Evolutionary conservation across 2,888 invertebrate genomes (phyloP), one percentile per base, ranked within the genome.

Genomic region (Coenonympha glycerion): DNA sequence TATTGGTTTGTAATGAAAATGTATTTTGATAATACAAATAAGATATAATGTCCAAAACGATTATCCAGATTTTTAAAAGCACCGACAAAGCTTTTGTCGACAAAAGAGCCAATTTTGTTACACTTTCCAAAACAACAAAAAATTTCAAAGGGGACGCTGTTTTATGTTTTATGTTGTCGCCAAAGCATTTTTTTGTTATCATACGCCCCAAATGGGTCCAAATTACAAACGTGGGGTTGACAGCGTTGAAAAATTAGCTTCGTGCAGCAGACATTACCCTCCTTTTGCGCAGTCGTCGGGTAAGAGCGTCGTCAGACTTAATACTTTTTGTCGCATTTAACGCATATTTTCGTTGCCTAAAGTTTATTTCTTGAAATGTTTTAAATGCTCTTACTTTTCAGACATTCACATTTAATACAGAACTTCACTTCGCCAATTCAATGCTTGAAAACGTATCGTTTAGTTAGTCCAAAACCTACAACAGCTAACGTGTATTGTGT

Each of bases 161-260:
- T 37, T 46, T 34, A 39, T 21, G 22, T 22, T 44, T 40, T 28
- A 45, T 45, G 22, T 34, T 40, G 13, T 34, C 6, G 42, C 42
- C 21, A 22, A 50, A 21, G 19, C n/a, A 11, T 42, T 42, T 31
- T n/a, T 30, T 30, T 30, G 11, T 13, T 30, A 30, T 42, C 42
- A 34, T 13, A 34, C 39, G 40, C 26, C 31, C 45, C 46, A 45
- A 45, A 46, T 34, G 40, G 47, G 44, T 24, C 30, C 21, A 42
- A 45, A 47, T 44, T 44, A 48, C 42, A 22, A 34, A 36, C 47
- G 15, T 54, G 53, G 42, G 47, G 47, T 21, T 54, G 53, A 54
- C 53, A 47, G 50, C 34, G 28, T 44, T 54, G 54, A 54, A 54
- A 54, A 54, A 54, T 50, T 50, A 45, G 47, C 47, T 47, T 40